Conservation (phyloP, 1,140 invertebrate species). For the Carposina sasakii region DNA sequence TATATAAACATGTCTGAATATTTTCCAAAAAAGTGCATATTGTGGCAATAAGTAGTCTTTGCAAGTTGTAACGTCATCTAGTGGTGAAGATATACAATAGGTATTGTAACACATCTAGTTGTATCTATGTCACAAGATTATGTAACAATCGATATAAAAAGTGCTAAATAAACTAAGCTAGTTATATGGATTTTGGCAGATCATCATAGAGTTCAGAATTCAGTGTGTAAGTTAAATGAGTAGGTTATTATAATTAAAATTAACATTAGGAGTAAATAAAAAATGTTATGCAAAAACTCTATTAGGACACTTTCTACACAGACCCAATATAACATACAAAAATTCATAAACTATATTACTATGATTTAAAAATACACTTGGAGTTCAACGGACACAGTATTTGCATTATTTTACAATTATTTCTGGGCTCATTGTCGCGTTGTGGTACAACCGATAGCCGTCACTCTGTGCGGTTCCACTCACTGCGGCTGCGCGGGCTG, state of each 20-base stretch:
- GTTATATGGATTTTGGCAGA: constrained; percentile 13
- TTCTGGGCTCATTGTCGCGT: not conserved
- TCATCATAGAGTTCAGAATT: constrained; percentile 14
- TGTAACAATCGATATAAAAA: not conserved
- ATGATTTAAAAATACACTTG: constrained; percentile 51
- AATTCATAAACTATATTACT: constrained; percentile 49
- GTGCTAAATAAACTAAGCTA: constrained; percentile 5
- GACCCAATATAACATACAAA: constrained; percentile 61
- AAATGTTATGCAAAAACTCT: constrained; percentile 62
- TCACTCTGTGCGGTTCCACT: constrained; percentile 25
- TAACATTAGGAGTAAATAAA: constrained; percentile 60
- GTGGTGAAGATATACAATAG: too few relatives aligned
- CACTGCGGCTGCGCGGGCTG: constrained; percentile 55
- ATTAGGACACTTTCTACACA: constrained; percentile 57
- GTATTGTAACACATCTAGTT: too few relatives aligned
- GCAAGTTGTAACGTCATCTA: too few relatives aligned
- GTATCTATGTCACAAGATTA: too few relatives aligned
- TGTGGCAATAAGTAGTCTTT: too few relatives aligned
- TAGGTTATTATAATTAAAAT: constrained; percentile 32
- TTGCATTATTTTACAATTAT: constrained; percentile 38
- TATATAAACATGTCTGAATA: too few relatives aligned
- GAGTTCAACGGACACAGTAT: constrained; percentile 42
- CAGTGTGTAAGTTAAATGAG: constrained; percentile 18
- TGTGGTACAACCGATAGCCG: constrained; percentile 37
- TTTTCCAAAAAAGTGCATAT: too few relatives aligned